Evolutionary conservation across 2,797 vertebrate species (phyloP), one percentile per base, ranked within the genome.

Genomic region (Poecilia picta): DNA sequence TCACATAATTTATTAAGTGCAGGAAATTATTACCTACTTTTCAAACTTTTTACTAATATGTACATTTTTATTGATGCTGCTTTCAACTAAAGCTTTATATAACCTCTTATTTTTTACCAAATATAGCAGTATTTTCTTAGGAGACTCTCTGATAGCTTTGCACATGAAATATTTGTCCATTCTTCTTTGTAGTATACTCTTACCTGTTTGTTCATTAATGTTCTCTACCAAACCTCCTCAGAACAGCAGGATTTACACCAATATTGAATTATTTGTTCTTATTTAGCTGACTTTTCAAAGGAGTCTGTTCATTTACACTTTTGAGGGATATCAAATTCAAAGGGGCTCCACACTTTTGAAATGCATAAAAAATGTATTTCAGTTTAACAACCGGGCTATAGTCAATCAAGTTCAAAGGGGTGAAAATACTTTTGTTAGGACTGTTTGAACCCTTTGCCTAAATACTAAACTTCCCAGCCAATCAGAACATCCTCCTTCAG

Each of bases 401-500:
- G 8, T 23, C 7, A 36, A 2, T 36, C 15, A 62, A 18, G 59
- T 66, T 66, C 28, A 39, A 39, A 66, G 11, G 10, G 36, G 20
- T 41, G 33, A 5, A 11, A 68, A 68, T 68, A 43, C 28, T 45
- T 71, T 43, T n/a, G 6, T n/a, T 43, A 25, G 5, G 23, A n/a
- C 4, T 12, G 5, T 6, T 6, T 74, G 39, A 39, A 28, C 55
- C 45, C 57, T 66, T 47, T 81, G 72, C 78, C 72, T 76, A 90
- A 79, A 80, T 59, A 43, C 39, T 47, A 36, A 51, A 79, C 51
- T 77, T 86, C 70, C 78, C 72, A 80, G 75, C 82, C 74, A 81
- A 72, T 85, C 87, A 73, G 77, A 81, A 62, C 83, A 91, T 90
- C 89, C 88, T 86, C 46, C 87, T 77, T 75, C 87, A 85, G 81